Conservation (phyloP, 1,140 invertebrate species). For the Teleogryllus occipitalis region DNA sequence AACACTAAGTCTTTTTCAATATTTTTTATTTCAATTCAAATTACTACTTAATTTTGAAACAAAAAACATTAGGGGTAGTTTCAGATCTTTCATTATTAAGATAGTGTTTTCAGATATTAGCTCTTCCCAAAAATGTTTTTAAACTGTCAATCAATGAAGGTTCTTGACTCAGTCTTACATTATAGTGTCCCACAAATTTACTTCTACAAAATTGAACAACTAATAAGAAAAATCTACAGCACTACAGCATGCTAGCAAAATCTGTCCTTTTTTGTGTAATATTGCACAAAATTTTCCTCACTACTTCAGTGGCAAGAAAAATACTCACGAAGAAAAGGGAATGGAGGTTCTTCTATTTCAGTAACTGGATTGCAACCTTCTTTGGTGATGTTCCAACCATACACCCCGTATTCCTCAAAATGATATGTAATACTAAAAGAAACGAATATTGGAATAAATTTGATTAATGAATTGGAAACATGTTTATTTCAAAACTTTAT, state of each 20-base stretch:
- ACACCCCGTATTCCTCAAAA: slow-evolving; percentile 13
- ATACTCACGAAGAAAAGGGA: slow-evolving; percentile 8
- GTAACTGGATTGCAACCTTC: background rate
- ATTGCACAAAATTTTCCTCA: background rate
- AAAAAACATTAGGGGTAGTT: no score
- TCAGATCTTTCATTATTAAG: no score
- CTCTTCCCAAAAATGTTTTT: no score
- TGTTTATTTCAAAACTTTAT: background rate
- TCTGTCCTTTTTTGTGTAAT: no score
- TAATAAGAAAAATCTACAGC: background rate
- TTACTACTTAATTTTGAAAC: no score
- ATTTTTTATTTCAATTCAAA: no score
- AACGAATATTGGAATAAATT: background rate
- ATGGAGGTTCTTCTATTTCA: background rate
- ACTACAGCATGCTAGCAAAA: no score
- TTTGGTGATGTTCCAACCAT: slow-evolving; percentile 8
- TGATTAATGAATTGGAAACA: background rate
- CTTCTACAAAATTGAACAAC: background rate
- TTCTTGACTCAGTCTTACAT: background rate
- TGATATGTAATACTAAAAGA: slow-evolving; percentile 12
- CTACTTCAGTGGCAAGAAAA: background rate
- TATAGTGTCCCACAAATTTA: background rate
- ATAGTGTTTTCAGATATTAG: no score
- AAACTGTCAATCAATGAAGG: no score
- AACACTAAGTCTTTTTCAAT: no score